Evolutionary conservation across 2,888 invertebrate species (phyloP), one percentile per base, ranked within the genome.

Genomic region (Lamellibrachia columna): DNA sequence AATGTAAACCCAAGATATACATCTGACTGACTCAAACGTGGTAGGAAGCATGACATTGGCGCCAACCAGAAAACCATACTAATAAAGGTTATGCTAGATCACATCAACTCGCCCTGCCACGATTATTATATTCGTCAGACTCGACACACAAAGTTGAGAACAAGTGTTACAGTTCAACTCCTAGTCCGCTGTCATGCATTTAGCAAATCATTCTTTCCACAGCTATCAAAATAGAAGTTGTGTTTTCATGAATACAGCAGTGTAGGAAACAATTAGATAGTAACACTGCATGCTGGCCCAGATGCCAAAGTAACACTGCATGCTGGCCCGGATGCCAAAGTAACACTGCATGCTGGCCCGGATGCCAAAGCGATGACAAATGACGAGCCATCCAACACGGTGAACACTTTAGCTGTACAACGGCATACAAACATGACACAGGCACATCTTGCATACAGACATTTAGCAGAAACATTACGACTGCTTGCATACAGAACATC

Each of bases 361-460:
- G 22, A 40, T 40, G 40, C 40, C 22, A n/a, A 75, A 75, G 22
- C 75, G 22, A 2, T 22, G 55, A 22, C 75, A n/a, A 75, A 75
- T 75, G 75, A 22, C 75, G 40, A 40, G 40, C 40, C 40, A 22
- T 11, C n/a, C 15, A 75, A 75, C 6, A 75, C 75, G 75, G 22
- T 75, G 75, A 15, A 75, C 75, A 75, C 75, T 22, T n/a, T 75
- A 6, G 75, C 75, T 75, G 75, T 75, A 75, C 75, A 75, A 75
- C 75, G 75, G 75, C 75, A 15, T 75, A 75, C 75, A 75, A 75
- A 75, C 75, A 75, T 75, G 75, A 75, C 75, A 75, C 75, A 75
- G 22, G n/a, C 75, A 75, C 75, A 22, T n/a, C 75, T 75, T 22
- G 22, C 75, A 75, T 15, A 75, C 75, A 75, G 22, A 75, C 75